Conservation (phyloP, 2,888 invertebrate genomes). For the Hololepta plana region DNA sequence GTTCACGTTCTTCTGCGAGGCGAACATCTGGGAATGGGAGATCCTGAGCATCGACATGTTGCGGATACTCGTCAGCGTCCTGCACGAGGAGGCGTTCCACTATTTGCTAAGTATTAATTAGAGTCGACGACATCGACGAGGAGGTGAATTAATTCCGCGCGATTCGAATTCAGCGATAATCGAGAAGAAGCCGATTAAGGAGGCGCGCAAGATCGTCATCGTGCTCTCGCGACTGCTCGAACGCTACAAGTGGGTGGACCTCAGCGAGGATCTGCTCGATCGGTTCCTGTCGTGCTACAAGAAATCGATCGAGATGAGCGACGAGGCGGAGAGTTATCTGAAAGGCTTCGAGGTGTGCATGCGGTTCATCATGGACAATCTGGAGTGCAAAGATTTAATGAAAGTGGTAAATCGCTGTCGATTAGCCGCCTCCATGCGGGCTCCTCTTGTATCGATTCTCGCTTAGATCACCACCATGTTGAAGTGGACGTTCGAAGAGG, state of each 20-base stretch:
- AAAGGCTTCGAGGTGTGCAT: constrained; percentile 37
- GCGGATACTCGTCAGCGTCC: background rate
- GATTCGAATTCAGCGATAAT: too few relatives aligned
- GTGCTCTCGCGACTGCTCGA: constrained; percentile 32
- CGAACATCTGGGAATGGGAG: constrained; percentile 27
- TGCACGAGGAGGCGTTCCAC: background rate
- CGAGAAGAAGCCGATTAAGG: too few relatives aligned
- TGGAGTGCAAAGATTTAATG: constrained; percentile 29
- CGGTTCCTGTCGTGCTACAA: constrained; percentile 31
- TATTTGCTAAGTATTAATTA: too few relatives aligned
- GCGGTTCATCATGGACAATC: constrained; percentile 30
- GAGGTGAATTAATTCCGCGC: too few relatives aligned
- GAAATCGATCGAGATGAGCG: constrained; percentile 19
- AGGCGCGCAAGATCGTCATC: constrained; percentile 29
- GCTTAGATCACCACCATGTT: constrained; percentile 29
- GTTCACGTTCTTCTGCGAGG: constrained; percentile 22
- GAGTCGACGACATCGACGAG: too few relatives aligned
- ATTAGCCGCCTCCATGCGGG: background rate
- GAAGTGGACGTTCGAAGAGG: constrained; percentile 29
- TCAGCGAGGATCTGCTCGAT: constrained; percentile 24
- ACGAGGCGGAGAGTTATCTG: constrained; percentile 19
- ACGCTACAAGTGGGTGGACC: constrained; percentile 27
- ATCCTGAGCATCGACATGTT: constrained; percentile 1
- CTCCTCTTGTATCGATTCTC: background rate
- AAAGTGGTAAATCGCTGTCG: constrained; percentile 20